A percentile compares a stretch with the other conserved stretches of the same genome.
Evolutionary conservation across 35 echinoderm and acorn worm species (phyloP).

Genomic region (Heliocidaris tuberculata): DNA sequence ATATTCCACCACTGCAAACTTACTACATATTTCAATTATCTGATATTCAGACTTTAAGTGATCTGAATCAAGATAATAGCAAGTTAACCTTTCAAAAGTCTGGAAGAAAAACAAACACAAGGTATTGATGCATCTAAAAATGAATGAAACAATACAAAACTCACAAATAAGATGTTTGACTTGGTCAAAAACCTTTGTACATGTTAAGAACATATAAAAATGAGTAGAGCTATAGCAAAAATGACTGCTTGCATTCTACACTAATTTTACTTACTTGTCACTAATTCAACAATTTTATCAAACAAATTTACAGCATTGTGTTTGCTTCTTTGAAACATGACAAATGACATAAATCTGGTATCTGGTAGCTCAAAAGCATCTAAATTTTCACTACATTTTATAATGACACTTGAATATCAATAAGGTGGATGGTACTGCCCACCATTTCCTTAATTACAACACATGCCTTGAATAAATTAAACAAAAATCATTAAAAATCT

Average conservation of each 20-base stretch:
- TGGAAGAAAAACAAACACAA: neutral
- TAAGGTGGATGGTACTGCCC: neutral
- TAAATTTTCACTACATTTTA: neutral
- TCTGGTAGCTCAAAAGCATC: neutral
- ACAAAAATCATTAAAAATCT: neutral
- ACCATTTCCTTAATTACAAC: neutral
- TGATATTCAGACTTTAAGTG: neutral
- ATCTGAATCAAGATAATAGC: neutral
- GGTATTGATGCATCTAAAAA: neutral
- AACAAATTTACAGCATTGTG: neutral
- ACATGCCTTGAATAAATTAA: neutral
- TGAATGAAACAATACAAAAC: neutral
- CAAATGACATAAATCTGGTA: neutral
- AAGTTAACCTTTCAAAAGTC: neutral
- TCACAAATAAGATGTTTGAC: neutral
- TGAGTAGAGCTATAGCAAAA: neutral
- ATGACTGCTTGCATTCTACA: neutral
- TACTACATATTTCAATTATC: neutral
- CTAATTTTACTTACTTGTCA: neutral
- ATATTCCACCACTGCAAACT: neutral
- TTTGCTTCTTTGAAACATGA: neutral
- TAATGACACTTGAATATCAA: neutral
- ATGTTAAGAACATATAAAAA: neutral
- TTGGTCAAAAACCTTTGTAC: slow-evolving; percentile 2
- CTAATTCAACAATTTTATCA: neutral